Conservation (phyloP, 1,140 invertebrate genomes). For the Drosophila mojavensis region DNA sequence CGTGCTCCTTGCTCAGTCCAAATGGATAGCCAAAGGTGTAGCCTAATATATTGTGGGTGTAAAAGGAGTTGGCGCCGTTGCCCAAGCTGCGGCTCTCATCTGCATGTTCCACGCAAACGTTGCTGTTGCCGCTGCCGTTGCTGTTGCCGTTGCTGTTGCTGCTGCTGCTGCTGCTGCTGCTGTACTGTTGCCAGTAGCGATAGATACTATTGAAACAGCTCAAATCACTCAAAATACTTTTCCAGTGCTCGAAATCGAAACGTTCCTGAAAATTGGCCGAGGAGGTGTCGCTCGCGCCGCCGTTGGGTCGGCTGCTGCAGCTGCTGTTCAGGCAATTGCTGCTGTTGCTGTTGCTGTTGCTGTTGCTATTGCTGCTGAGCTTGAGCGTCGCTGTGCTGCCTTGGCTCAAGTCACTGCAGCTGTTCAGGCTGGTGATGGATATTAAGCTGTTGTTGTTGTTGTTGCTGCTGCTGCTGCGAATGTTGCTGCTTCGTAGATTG, state of each 20-base stretch:
- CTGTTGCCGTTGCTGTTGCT: slow-evolving; percentile 14
- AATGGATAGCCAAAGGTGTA: slow-evolving; percentile 81
- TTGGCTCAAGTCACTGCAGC: slow-evolving; percentile 61
- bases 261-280: slow-evolving; percentile 80
- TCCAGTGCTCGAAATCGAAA: slow-evolving; percentile 78
- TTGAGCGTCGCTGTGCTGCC: slow-evolving; percentile 60
- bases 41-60: slow-evolving; percentile 80
- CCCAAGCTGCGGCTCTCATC: slow-evolving; percentile 54
- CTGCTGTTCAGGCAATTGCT: slow-evolving; percentile 19
- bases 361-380: slow-evolving; percentile 22
- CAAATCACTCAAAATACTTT: slow-evolving; percentile 73
- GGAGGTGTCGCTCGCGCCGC: slow-evolving; percentile 69
- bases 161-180: slow-evolving; percentile 24
- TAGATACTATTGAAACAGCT: slow-evolving; percentile 77
- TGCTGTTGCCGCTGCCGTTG: slow-evolving; percentile 7
- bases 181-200: slow-evolving; percentile 76
- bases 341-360: slow-evolving; percentile 21
- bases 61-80: slow-evolving; percentile 66
- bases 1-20: slow-evolving; percentile 61
- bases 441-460: slow-evolving; percentile 67
- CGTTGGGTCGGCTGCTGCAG: slow-evolving; percentile 11
- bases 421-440: slow-evolving; percentile 69
- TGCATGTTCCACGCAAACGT: slow-evolving; percentile 47
- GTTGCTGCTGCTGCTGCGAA: slow-evolving; percentile 24
- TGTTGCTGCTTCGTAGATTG: not conserved